Evolutionary conservation across 2,888 invertebrate genomes (phyloP), one percentile per base, ranked within the genome.

Genomic region (Punctoribates punctum): DNA sequence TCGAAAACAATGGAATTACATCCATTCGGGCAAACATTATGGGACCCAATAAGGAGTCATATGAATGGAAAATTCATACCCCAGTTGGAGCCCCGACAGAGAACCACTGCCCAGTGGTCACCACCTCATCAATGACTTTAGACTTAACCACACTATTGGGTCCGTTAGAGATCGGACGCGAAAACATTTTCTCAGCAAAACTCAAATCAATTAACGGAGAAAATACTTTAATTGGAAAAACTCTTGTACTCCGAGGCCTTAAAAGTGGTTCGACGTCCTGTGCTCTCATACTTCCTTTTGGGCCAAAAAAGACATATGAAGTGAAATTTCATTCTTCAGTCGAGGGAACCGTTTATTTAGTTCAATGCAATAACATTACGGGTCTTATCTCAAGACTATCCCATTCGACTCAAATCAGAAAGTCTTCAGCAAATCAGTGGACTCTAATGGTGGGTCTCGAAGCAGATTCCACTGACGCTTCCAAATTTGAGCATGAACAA

Each of bases 61-160:
- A 67, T 27, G 38, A 48, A 5, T 77, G 77, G 77, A 77, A 76
- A 34, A 25, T 77, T 1, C 17, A 65, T 65, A 73, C 70, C 42
- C 20, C 51, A 34, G 23, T 20, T 29, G 57, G 23, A 17, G 54
- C 62, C 48, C 20, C 72, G 0, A 70, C 25, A 20, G 27, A 77
- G 5, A n/a, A 9, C 23, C 4, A 4, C 9, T 77, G 77, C 48
- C 57, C 78, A 62, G 13, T 73, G 17, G 62, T 38, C 15, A 57
- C 17, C 23, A 76, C 57, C n/a, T 42, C 73, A 23, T 23, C 54
- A 5, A 48, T 73, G 48, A n/a, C 1, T 8, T 62, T 78, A 34
- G 80, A 80, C 62, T 75, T 80, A 42, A 80, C 79, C 6, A 75
- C 77, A 60, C 38, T 74, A 27, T 78, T 79, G 73, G 80, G 80